Percentiles rank a stretch among this genome's conserved stretches.
These are phyloP conservation scores for Cataglyphis hispanica DNA, from an alignment of 1,140 invertebrate species.

Conservation along the genomic window DNA sequence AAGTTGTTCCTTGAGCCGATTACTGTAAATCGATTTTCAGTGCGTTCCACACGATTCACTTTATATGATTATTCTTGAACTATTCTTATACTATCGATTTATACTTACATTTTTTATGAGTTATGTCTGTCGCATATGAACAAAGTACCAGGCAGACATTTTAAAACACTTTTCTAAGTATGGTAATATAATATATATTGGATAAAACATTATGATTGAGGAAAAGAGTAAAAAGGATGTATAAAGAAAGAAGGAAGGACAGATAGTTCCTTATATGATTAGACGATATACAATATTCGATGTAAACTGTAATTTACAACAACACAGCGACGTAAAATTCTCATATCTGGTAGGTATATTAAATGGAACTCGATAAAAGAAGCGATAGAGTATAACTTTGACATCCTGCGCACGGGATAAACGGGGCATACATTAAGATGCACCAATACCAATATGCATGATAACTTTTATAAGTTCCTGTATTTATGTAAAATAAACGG, in stretches of 20 bases:
- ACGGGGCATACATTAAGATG: conserved; percentile 33
- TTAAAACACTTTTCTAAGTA: conserved; percentile 30
- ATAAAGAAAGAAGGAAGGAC: not conserved
- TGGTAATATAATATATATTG: not conserved
- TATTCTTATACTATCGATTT: conserved; percentile 37
- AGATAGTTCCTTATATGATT: not conserved
- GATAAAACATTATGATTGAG: not conserved
- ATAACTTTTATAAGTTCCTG: conserved; percentile 56
- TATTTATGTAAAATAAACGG: conserved; percentile 56
- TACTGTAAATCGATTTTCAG: conserved; percentile 31
- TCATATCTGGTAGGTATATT: conserved; percentile 49
- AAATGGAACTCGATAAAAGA: conserved; percentile 12
- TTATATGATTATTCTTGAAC: conserved; percentile 9
- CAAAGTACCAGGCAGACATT: conserved; percentile 17
- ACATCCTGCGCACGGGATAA: conserved; percentile 31
- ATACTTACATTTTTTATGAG: conserved; percentile 42
- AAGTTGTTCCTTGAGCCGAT: conserved; percentile 32
- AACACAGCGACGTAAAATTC: conserved; percentile 24
- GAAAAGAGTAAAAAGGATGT: not conserved
- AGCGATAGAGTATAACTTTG: conserved; percentile 41
- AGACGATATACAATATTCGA: conserved; percentile 5
- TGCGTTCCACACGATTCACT: conserved; percentile 24
- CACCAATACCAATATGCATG: conserved; percentile 37
- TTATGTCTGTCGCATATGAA: conserved; percentile 24
- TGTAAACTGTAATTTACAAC: conserved; percentile 11